Evolutionary conservation across 92 coral and sea anemone species (phyloP).

Genomic region (Isaurus tuberculatus): DNA sequence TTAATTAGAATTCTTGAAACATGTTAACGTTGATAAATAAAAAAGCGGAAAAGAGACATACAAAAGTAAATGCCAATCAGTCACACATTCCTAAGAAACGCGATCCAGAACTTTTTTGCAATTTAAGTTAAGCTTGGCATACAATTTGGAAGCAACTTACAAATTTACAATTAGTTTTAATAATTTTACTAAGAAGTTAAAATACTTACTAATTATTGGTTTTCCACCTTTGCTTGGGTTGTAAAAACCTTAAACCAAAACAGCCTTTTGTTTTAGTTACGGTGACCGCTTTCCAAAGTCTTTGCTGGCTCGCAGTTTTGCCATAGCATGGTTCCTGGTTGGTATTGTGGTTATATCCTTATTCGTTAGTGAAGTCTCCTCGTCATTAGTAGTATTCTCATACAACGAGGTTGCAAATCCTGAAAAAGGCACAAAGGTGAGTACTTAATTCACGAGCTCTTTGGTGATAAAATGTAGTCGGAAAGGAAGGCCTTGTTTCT

Average conservation of each 20-base stretch:
- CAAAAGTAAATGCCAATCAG: no score
- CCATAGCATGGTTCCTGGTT: slow-evolving; percentile 68
- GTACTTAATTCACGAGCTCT: background rate
- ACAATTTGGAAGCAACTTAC: no score
- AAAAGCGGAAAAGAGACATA: no score
- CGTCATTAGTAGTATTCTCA: slow-evolving; percentile 56
- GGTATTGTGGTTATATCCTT: slow-evolving; percentile 57
- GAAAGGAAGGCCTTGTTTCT: no score
- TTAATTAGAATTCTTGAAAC: no score
- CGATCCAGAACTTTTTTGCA: no score
- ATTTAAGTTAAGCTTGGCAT: no score
- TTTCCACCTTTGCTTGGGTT: background rate
- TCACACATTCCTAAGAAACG: no score
- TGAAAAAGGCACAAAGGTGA: slow-evolving; percentile 41
- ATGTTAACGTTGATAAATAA: no score
- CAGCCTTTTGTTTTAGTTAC: slow-evolving; percentile 48
- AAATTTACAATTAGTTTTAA: background rate
- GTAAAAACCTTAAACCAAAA: background rate
- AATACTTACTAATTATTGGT: background rate
- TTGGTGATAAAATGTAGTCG: no score
- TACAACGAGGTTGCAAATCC: slow-evolving; percentile 39
- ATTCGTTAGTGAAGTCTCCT: slow-evolving; percentile 64
- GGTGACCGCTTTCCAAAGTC: slow-evolving; percentile 74
- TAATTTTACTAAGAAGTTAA: background rate
- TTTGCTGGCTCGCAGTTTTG: slow-evolving; percentile 58